Evolutionary conservation across 2,797 vertebrate genomes (phyloP), one percentile per base, ranked within the genome.

Genomic region (Neosilurus hyrtlii): DNA sequence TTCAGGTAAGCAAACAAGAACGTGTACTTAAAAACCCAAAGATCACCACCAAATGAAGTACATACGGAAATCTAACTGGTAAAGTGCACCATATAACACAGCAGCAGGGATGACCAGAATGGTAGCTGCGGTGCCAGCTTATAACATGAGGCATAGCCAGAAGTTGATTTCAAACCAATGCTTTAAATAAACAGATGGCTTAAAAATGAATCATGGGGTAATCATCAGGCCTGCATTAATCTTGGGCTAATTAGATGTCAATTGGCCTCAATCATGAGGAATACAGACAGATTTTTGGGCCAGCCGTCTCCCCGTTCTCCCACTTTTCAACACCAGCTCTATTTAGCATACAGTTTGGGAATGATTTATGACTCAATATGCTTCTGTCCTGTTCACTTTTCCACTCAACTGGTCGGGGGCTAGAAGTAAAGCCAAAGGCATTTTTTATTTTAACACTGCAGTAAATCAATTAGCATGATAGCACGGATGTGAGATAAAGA

Each of bases 291-390:
- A 62, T 52, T 70, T 65, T 57, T 20, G 15, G 22, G n/a, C n/a
- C n/a, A 16, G 72, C 51, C 63, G 52, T 52, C 62, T 59, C 20
- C 12, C 56, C 20, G 16, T 14, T 57, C 35, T 9, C 24, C 10
- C 37, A 4, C 37, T n/a, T n/a, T n/a, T 24, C 22, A 3, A 67
- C 59, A 10, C 15, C 22, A 15, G 76, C 76, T 72, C 49, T 79
- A 35, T 15, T 76, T 77, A 81, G 72, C 73, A 56, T 65, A 54
- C 72, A n/a, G 49, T 56, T 71, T 72, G 26, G 59, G 30, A 78
- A 78, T 85, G 83, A 85, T 85, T 85, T 81, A 85, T 85, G 62
- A 80, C 77, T 83, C 81, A 79, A 80, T 83, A 80, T 75, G 77
- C 56, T 79, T 83, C 77, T 49, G 63, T 54, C 67, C 67, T 80